A percentile compares a stretch with the other conserved stretches of the same genome.
These are phyloP conservation scores for Panonychus citri DNA, from an alignment of 1,140 invertebrate genomes.

Conservation along the genomic window DNA sequence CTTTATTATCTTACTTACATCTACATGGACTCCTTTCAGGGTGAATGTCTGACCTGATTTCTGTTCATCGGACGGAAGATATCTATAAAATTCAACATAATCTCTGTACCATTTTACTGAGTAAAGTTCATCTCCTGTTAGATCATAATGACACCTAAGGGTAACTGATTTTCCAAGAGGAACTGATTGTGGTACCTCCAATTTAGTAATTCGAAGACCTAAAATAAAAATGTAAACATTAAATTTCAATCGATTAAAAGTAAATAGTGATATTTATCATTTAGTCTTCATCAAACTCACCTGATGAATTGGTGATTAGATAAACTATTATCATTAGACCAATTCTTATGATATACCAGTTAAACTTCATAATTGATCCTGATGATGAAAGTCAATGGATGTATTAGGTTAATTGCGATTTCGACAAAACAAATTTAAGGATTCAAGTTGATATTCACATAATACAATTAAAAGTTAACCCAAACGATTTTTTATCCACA, in stretches of 20 bases:
- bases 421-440: too few relatives aligned
- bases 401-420: too few relatives aligned
- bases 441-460: too few relatives aligned
- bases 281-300: not conserved
- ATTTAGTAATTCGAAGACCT: not conserved
- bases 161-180: constrained; percentile 11
- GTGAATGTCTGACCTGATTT: constrained; percentile 13
- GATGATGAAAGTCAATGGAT: too few relatives aligned
- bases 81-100: constrained; percentile 18
- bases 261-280: not conserved
- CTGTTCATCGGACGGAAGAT: constrained; percentile 13
- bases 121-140: constrained; percentile 16
- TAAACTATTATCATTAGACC: too few relatives aligned
- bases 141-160: constrained; percentile 15
- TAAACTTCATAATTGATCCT: too few relatives aligned
- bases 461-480: too few relatives aligned
- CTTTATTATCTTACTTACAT: constrained; percentile 14
- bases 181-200: constrained; percentile 15
- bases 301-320: not conserved
- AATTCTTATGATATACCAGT: too few relatives aligned
- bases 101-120: constrained; percentile 19
- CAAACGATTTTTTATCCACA: too few relatives aligned
- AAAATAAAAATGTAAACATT: not conserved
- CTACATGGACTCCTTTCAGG: constrained; percentile 14
- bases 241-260: not conserved